Evolutionary conservation across 2,888 invertebrate genomes (phyloP).

Genomic region (Syrphus vitripennis): DNA sequence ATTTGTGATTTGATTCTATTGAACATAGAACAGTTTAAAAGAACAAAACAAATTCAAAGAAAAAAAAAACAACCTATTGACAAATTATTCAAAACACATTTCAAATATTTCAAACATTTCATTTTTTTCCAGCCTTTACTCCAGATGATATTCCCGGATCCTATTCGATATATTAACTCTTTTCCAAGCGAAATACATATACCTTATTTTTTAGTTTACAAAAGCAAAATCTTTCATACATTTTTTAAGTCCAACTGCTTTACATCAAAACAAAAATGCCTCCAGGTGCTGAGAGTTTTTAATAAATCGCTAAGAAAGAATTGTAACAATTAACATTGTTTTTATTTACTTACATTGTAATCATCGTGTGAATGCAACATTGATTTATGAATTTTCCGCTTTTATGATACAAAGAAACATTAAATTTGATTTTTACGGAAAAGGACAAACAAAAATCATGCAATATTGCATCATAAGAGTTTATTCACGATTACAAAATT

Average conservation of each 20-base stretch:
- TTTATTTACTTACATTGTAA: slow-evolving; percentile 24
- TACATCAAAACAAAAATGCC: slow-evolving; percentile 36
- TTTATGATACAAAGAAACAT: not conserved
- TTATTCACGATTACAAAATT: not conserved
- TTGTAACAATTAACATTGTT: not conserved
- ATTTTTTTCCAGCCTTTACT: slow-evolving; percentile 79
- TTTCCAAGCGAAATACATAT: slow-evolving; percentile 56
- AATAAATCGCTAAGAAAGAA: not conserved
- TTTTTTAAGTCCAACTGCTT: slow-evolving; percentile 52
- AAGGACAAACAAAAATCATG: not conserved
- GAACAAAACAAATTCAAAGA: not conserved
- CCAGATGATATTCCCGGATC: slow-evolving; percentile 79
- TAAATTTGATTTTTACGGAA: not conserved
- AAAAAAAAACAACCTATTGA: not conserved
- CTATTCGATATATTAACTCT: slow-evolving; percentile 75
- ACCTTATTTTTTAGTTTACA: slow-evolving; percentile 28
- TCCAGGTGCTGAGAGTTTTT: slow-evolving; percentile 51
- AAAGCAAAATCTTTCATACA: slow-evolving; percentile 41
- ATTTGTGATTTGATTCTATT: not conserved
- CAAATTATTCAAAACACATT: slow-evolving; percentile 19
- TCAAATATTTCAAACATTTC: slow-evolving; percentile 62
- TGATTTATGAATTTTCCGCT: not conserved
- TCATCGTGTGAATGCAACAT: not conserved
- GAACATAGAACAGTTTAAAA: not conserved
- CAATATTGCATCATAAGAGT: not conserved